Conservation (phyloP, 2,113 vertebrate species). For the Phyllostomus hastatus region DNA sequence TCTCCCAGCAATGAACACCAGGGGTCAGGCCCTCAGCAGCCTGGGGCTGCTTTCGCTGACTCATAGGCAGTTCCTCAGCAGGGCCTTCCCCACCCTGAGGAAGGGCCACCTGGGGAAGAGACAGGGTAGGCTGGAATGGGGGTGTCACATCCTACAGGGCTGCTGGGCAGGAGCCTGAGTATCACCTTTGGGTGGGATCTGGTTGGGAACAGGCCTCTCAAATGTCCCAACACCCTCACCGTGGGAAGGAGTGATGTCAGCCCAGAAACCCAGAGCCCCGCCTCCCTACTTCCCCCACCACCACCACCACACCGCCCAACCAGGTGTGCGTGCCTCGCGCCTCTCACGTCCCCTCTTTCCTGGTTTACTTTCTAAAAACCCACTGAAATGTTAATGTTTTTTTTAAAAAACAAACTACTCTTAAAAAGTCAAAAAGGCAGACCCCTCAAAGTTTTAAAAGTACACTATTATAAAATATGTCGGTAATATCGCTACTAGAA, state of each 20-base stretch:
- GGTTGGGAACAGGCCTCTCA: not conserved
- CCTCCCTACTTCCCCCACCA: not conserved
- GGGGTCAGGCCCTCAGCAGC: fast-evolving
- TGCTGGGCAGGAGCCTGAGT: not conserved
- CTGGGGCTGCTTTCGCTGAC: not conserved
- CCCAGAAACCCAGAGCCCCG: not conserved
- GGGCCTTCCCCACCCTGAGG: not conserved
- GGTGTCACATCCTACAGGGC: not conserved
- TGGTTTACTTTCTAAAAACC: not conserved
- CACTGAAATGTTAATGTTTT: not conserved
- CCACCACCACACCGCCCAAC: not conserved
- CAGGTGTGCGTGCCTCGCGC: not conserved
- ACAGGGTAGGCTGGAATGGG: not conserved
- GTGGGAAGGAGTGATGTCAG: not conserved
- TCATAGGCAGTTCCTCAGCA: not conserved
- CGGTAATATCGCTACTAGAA: not conserved
- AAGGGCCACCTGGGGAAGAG: not conserved
- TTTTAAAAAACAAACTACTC: not conserved
- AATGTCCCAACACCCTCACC: not conserved
- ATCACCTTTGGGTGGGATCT: not conserved
- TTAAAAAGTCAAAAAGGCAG: not conserved
- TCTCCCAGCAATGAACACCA: not conserved
- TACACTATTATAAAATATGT: not conserved
- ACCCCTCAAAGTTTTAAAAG: not conserved
- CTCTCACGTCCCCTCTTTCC: not conserved